Conservation (phyloP, 2,888 invertebrate species). For the Uloborus plumipes region DNA sequence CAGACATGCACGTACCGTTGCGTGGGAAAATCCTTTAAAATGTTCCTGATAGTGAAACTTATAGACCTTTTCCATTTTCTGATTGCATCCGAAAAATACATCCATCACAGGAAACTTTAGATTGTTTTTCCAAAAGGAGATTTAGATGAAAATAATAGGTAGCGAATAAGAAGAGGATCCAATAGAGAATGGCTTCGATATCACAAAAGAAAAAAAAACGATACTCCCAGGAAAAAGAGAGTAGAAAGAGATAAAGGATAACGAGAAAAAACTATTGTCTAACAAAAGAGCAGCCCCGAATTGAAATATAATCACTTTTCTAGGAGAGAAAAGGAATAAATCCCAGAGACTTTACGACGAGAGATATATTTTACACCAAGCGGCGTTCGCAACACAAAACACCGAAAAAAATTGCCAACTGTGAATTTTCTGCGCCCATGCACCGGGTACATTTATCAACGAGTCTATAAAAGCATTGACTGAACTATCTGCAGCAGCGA, state of each 20-base stretch:
- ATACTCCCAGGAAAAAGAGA: not conserved
- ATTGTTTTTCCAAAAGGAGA: too few species aligned
- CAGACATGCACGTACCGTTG: too few species aligned
- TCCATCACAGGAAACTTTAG: slow-evolving; percentile 9
- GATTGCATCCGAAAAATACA: slow-evolving; percentile 19
- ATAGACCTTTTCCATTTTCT: slow-evolving; percentile 17
- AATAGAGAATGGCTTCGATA: not conserved
- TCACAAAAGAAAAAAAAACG: not conserved
- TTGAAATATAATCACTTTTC: slow-evolving; percentile 64
- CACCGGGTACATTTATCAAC: slow-evolving; percentile 34
- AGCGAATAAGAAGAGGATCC: not conserved
- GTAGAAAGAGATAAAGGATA: not conserved
- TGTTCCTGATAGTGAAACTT: too few species aligned
- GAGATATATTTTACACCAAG: slow-evolving; percentile 46
- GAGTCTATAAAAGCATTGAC: slow-evolving; percentile 33
- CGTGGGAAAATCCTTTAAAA: too few species aligned
- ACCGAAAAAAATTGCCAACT: slow-evolving; percentile 10
- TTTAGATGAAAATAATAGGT: too few species aligned
- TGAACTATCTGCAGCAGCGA: slow-evolving; percentile 17
- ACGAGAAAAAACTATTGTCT: slow-evolving; percentile 10
- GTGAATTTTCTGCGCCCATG: slow-evolving; percentile 4
- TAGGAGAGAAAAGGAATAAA: slow-evolving; percentile 40
- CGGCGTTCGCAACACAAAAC: not conserved
- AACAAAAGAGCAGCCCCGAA: slow-evolving; percentile 31
- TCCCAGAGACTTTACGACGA: slow-evolving; percentile 43